Base-by-base conservation (phyloP, 2,113 vertebrate genomes). In the Sterrhoptilus dennistouni region DNA sequence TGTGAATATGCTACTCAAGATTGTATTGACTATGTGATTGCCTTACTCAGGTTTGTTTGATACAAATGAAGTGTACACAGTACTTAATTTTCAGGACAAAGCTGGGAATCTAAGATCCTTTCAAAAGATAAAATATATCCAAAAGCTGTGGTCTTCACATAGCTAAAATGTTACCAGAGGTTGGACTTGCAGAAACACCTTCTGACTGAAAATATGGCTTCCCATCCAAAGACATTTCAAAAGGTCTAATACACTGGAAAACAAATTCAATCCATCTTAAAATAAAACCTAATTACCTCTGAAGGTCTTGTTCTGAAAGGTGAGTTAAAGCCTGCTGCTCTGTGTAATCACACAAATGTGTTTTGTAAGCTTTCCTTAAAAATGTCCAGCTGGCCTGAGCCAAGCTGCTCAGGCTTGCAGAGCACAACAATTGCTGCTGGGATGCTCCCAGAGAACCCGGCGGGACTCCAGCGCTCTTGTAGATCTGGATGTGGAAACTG, bases 381-480 rank as follows among this genome's bases (percentile, higher is more conserved):
- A 21, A 4, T 1, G 18, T 61, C 57, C 44, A 79, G 59, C 79
- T 66, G 76, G 36, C 25, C 25, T 5, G 42, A 61, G 50, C 56
- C 9, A 14, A 18, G 38, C 27, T 6, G 42, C 35, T 6, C 0
- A 10, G 49, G 27, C 47, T 33, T 0, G 2, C 38, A 4, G 89
- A 83, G 28, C 68, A 31, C 3, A 9, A 33, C 59, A 12, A 12
- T 4, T 3, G 16, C 57, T 0, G 3, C 69, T 35, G 64, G 21
- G 38, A 75, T 15, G 2, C 19, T 78, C n/a, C 64, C 19, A 50
- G 49, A 0, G 0, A 89, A 9, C 40, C 60, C 63, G 1, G 33
- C 0, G 2, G 59, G 88, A 22, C 49, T 50, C 56, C 31, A 4
- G 45, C 0, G 0, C 85, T 89, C 53, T 14, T 15, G 2, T 14